Base-by-base conservation (phyloP, 2,888 invertebrate genomes). In the Drosophila neotestacea region DNA sequence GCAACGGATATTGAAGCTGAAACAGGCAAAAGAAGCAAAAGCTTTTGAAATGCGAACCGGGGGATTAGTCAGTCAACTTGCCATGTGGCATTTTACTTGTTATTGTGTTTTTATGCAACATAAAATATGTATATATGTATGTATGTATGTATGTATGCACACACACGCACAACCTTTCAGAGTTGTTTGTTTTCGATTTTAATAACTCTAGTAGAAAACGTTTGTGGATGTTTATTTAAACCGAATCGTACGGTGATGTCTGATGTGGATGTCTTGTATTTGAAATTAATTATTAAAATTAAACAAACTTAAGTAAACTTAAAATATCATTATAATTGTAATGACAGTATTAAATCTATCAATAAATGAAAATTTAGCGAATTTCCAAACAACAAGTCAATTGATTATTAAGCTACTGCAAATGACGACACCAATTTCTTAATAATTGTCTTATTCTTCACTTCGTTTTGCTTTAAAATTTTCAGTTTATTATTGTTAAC, bases 141-240 rank as follows among this genome's bases (percentile, higher is more conserved):
- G 22, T 41, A 68, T 22, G n/a, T 7, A 41, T 16, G 9, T 44
- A 42, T 36, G n/a, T 36, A 62, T 46, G 27, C 41, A 44, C 36
- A 11, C 42, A 36, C 48, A 59, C 42, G 52, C 54, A 54, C 50
- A 41, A 7, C 64, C 46, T 58, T 66, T 50, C 11, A 46, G 54
- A 62, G 62, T 59, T 60, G 13, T 46, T 60, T 50, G 59, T 66
- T 54, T 77, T 77, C 52, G 32, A 54, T 75, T 71, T 60, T 71
- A 72, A 72, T 72, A 67, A 63, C 73, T 67, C 36, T 32, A 60
- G 72, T 68, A 58, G 47, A 27, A 55, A 22, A 13, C 34, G 44
- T 27, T 36, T 36, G 44, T 56, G 13, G 44, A 36, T 36, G 44
- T 36, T 36, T 13, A 56, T 44, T 44, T 44, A 36, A 44, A 56